Conservation (phyloP, 2,888 invertebrate genomes). For the Pristionchus mayeri region DNA sequence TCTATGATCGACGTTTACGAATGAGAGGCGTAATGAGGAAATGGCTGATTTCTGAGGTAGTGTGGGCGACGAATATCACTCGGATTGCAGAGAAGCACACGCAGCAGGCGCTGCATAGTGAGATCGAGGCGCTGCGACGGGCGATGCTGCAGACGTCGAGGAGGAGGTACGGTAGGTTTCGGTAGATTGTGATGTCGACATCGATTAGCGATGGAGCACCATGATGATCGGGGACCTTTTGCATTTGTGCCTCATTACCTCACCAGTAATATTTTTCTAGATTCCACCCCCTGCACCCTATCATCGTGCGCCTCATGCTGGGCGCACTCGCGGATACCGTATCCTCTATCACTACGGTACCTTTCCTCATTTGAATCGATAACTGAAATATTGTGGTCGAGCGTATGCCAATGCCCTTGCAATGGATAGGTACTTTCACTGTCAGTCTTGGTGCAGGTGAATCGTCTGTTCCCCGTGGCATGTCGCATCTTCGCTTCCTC, state of each 20-base stretch:
- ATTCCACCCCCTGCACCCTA: conserved; percentile 39
- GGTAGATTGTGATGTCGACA: background rate
- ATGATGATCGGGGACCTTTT: too few species aligned
- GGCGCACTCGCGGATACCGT: conserved; percentile 12
- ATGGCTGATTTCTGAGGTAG: background rate
- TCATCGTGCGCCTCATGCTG: conserved; percentile 44
- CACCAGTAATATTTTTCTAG: background rate
- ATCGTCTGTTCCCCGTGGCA: conserved; percentile 60
- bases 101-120: conserved; percentile 46
- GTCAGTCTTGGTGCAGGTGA: conserved; percentile 51
- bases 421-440: background rate
- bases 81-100: conserved; percentile 14
- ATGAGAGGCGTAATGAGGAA: background rate
- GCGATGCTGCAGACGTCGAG: conserved; percentile 33
- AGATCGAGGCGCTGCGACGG: conserved; percentile 40
- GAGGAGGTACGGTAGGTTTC: conserved; percentile 29
- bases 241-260: too few species aligned
- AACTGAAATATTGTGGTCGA: too few species aligned
- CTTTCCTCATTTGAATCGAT: background rate
- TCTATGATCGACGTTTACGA: background rate
- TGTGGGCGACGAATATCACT: conserved; percentile 33
- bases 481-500: conserved; percentile 57
- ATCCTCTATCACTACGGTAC: conserved; percentile 13
- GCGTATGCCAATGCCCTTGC: too few species aligned
- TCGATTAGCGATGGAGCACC: background rate